Base-by-base conservation (phyloP, 2,113 vertebrate genomes). In the Bos javanicus region DNA sequence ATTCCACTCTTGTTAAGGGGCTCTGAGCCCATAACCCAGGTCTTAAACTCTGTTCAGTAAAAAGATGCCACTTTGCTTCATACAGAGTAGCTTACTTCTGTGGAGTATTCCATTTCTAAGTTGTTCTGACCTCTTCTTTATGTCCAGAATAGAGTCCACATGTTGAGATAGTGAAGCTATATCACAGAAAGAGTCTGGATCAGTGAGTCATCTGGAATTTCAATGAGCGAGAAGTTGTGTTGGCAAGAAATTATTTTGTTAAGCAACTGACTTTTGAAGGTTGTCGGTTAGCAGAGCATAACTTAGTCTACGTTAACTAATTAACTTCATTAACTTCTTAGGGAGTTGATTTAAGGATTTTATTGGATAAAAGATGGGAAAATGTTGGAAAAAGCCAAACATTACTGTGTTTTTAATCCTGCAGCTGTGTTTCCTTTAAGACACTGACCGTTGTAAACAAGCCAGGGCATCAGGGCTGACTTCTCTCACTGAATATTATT, bases 391-490 rank as follows among this genome's bases (percentile, higher is more conserved):
- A 97, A 87, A 12, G 4, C 71, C 89, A 84, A 95, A 43, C 15
- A 90, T 78, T 71, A 93, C 48, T 95, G 36, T 92, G 46, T 30
- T 90, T 91, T 91, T 86, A 97, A 95, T 96, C 43, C 60, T 97
- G 81, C 56, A 96, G 91, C 91, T 97, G 89, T 94, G 57, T 96
- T 97, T 97, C 83, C 85, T 39, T 94, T 93, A 97, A 97, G 83
- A 62, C 52, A 14, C 33, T 89, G 83, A 78, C 92, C 78, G 57
- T 80, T 89, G 46, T 87, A 97, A 96, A 95, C 56, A 91, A 84
- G 33, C 3, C 56, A 71, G 50, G 33, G 7, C 59, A 52, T 74
- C 50, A 17, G 3, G 17, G 52, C 30, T 80, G 56, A 56, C 83
- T 89, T n/a, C 43, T 80, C 14, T 93, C 59, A 86, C 8, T 85